Percentiles rank a stretch among this genome's conserved stretches.
Conservation (phyloP, 2,797 vertebrate species). For the Acestrorhynchus altus region DNA sequence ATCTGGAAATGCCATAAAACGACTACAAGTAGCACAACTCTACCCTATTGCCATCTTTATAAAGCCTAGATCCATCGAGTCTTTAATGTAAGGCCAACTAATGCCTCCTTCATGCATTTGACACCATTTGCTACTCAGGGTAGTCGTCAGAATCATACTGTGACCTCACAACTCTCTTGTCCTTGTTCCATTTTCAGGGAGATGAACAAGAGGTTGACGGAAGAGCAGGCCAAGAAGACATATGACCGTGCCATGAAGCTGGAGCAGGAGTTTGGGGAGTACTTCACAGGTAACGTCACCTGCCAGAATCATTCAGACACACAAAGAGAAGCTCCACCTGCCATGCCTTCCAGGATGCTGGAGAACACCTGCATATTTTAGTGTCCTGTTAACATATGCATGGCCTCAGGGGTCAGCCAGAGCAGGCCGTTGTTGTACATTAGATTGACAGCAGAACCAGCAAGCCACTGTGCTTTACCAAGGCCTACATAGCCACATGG, state of each 20-base stretch:
- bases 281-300: constrained; percentile 90
- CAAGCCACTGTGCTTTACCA: constrained; percentile 10
- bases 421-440: constrained; percentile 24
- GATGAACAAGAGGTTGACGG: constrained; percentile 96
- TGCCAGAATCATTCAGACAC: not conserved
- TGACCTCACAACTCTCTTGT: not conserved
- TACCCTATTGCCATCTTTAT: constrained; percentile 98
- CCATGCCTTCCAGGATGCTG: constrained; percentile 12
- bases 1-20: constrained; percentile 97
- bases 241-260: constrained; percentile 93
- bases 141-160: not conserved
- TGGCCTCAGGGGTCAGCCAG: constrained; percentile 30
- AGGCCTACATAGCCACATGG: constrained; percentile 1
- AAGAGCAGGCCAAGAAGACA: constrained; percentile 96
- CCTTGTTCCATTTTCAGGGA: constrained; percentile 77
- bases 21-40: constrained; percentile 98
- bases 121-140: not conserved
- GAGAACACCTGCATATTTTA: constrained; percentile 35
- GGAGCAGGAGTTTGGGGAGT: constrained; percentile 98
- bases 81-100: constrained; percentile 90
- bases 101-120: not conserved
- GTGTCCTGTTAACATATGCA: constrained; percentile 43
- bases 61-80: constrained; percentile 92
- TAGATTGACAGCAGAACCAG: constrained; percentile 24
- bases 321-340: not conserved